Base-by-base conservation (phyloP, 2,888 invertebrate genomes). In the Harmothoe impar region DNA sequence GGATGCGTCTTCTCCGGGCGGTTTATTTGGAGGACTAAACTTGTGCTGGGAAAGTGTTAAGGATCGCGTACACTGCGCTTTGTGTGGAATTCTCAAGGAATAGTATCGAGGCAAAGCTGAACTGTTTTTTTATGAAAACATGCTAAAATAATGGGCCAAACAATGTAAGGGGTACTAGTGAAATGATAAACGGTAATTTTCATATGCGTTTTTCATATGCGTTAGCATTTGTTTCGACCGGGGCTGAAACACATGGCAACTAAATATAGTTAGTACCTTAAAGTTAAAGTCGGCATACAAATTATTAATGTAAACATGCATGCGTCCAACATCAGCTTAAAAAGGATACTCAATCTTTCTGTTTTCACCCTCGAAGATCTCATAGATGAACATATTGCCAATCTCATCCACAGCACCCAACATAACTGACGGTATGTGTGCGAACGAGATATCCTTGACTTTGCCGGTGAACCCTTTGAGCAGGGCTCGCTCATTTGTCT, bases 361-460 rank as follows among this genome's bases (percentile, higher is more conserved):
- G 68, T 93, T 94, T 10, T 93, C 93, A 3, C 91, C 91, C 90
- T 95, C 95, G 33, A 93, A 92, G 20, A 95, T 94, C 90, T 95
- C 94, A 92, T 96, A 94, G 89, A 99, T 97, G 95, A 97, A 98
- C 92, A 99, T 97, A 94, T 97, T 97, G 81, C 98, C 98, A 93
- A 97, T 97, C 93, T 97, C 97, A 96, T 99, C 99, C 89, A 99
- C 98, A 93, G 98, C 98, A 0, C 98, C 99, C 72, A 99, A 96
- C 91, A 98, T 97, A 93, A 98, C 97, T 90, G 97, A 97, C 92
- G 97, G 97, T 84, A 98, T 97, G 95, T 98, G 97, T 3, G 99
- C 98, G 96, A 99, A 99, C 0, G 98, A 97, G 88, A 99, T 96
- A 96, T 99, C 99, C 95, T 98, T 97, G n/a, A 99, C 98, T 95